Evolutionary conservation across 2,113 vertebrate species (phyloP), one percentile per base, ranked within the genome.

Genomic region (Acanthisitta chloris): DNA sequence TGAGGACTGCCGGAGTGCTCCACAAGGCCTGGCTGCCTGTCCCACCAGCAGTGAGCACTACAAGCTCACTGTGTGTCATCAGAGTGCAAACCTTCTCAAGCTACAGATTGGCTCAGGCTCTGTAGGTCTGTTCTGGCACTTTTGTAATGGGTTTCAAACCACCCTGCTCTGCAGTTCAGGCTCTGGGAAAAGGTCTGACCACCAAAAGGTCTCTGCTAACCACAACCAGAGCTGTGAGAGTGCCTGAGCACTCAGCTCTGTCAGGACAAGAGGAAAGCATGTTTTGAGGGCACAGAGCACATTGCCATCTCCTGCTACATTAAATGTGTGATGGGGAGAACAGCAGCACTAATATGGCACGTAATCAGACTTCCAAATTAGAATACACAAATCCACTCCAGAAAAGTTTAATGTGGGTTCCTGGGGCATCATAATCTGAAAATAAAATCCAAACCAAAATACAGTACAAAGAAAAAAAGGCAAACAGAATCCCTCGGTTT

Each of bases 331-430:
- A 46, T 46, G 38, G 33, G 61, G 23, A 91, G 23, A 73, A 87
- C 7, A 59, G 33, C 45, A 79, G 13, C 17, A 13, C 42, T 52
- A 88, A 61, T 28, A 40, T 0, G 0, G 43, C 61, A 79, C 0
- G 0, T 34, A 67, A 74, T 43, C 65, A 54, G 17, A 31, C 38
- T 87, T 61, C 61, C 28, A 8, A 78, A 74, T 78, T 36, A 84
- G 46, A 85, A 88, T 38, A 92, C 55, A 85, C 40, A 62, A 71
- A 58, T 79, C 73, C 82, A 88, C n/a, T 85, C 48, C 70, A 92
- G 40, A 94, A 67, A 92, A 93, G 70, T 90, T 93, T 92, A 92
- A 93, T 88, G 38, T 23, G 15, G 24, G 46, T 67, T 78, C 43
- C 78, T 81, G 43, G 59, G 65, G 70, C 78, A 74, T 58, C 16